Evolutionary conservation across 2,797 vertebrate genomes (phyloP), one percentile per base, ranked within the genome.

Genomic region (Spea hammondii): DNA sequence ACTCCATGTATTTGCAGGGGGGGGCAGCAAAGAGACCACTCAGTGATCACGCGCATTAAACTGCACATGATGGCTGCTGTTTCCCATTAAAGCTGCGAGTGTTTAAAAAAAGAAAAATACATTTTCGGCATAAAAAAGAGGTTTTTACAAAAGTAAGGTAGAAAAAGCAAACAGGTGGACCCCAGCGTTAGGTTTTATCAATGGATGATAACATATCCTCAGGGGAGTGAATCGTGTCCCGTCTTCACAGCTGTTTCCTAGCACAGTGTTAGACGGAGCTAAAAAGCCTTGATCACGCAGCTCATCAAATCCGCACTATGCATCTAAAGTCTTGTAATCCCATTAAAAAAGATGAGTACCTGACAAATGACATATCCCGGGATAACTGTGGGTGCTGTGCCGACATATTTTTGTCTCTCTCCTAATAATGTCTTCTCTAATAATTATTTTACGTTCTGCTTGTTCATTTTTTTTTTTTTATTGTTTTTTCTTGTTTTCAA

Each of bases 401-500:
- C 5, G 59, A 67, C 70, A 73, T 60, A 55, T 62, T 79, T 79
- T 3, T 47, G 8, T 68, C 62, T n/a, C 54, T n/a, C 55, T 54
- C 4, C 17, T 72, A 65, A 78, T 78, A 64, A 54, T 50, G 77
- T 50, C 55, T 57, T 65, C 45, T 60, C 46, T 68, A 68, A 79
- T 79, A 65, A 79, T 79, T 55, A 75, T 60, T 70, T 75, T 75
- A 48, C 68, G 59, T 79, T 75, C 59, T 57, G 70, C 59, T 79
- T 70, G 72, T 79, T 65, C 12, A 14, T 65, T 11, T 74, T 32
- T 32, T 32, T 32, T 60, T 60, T 46, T 32, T 70, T 74, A 74
- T 74, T 74, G 72, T 12, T 74, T 79, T 32, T 79, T 79, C 78
- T 70, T 74, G 49, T 79, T 69, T 79, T 74, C 78, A 79, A 79